These are phyloP conservation scores for Melanophora roralis DNA, from an alignment of 2,888 invertebrate genomes.

Conservation along the genomic window DNA sequence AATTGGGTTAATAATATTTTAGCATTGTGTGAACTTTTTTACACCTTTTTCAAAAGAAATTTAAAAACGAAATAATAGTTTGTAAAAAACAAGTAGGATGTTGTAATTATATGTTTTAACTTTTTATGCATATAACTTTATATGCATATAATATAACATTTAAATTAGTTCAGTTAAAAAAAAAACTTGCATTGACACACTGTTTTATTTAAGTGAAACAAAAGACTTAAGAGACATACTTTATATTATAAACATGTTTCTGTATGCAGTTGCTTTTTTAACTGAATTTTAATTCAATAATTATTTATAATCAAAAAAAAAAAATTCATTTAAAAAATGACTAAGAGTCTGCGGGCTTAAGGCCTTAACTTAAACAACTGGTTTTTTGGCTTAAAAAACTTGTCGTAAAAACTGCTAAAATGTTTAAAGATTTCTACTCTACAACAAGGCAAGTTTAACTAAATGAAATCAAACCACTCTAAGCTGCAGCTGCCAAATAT, in stretches of 20 bases:
- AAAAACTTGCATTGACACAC: not conserved
- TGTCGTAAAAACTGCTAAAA: slow-evolving; percentile 35
- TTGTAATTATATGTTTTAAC: slow-evolving; percentile 5
- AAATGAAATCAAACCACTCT: no score
- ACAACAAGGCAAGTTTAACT: no score
- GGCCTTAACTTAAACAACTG: slow-evolving; percentile 32
- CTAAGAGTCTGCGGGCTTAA: slow-evolving; percentile 42
- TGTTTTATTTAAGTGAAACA: not conserved
- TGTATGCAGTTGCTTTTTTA: not conserved
- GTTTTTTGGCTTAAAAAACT: slow-evolving; percentile 22
- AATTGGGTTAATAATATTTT: slow-evolving; percentile 57
- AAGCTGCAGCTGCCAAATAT: slow-evolving; percentile 20
- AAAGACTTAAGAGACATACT: slow-evolving; percentile 44
- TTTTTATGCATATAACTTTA: no score
- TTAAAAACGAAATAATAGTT: slow-evolving; percentile 10
- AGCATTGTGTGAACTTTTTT: slow-evolving; percentile 44
- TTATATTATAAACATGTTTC: no score
- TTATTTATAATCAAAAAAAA: slow-evolving; percentile 3
- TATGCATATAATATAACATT: no score
- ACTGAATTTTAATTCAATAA: slow-evolving; percentile 24
- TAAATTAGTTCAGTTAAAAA: not conserved
- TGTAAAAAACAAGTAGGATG: slow-evolving; percentile 3
- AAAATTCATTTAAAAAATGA: slow-evolving; percentile 37
- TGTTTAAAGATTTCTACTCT: not conserved
- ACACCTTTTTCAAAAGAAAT: slow-evolving; percentile 22